Percentiles rank a stretch among this genome's conserved stretches.
phyloP scores from a whole-genome alignment of 1,140 invertebrate species.

The Eriocheir sinensis region DNA sequence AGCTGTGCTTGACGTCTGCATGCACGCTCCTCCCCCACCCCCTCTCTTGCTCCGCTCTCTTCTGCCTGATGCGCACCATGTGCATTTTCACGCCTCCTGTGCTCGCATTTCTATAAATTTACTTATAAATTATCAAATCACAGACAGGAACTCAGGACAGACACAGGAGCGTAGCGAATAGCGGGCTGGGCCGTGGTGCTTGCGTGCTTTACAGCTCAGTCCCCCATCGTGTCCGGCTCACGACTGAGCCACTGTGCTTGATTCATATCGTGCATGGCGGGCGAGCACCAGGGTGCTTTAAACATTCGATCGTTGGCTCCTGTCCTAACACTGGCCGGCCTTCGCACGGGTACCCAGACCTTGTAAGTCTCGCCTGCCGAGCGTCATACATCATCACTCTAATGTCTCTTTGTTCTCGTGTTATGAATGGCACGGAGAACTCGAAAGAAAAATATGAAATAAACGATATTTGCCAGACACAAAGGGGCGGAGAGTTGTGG shows the following conservation, averaged over 20 bases:
- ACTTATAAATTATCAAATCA: neutral
- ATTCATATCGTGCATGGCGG: conserved; percentile 66
- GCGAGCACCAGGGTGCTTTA: conserved; percentile 38
- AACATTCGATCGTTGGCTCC: conserved; percentile 63
- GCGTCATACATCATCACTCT: neutral
- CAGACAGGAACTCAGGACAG: neutral
- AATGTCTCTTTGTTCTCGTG: neutral
- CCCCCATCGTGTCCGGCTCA: conserved; percentile 42
- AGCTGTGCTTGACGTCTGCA: conserved; percentile 74
- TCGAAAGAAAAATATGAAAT: neutral
- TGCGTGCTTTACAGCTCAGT: conserved; percentile 36
- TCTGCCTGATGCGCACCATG: conserved; percentile 69
- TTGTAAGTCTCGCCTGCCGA: neutral
- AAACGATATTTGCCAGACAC: neutral
- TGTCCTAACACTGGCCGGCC: neutral
- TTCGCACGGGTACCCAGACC: conserved; percentile 32
- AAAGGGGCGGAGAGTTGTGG: neutral
- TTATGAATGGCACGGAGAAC: neutral
- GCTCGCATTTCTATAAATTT: neutral
- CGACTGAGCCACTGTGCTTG: conserved; percentile 56
- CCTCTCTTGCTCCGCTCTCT: conserved; percentile 68
- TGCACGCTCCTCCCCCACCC: conserved; percentile 68
- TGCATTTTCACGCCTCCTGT: conserved; percentile 24
- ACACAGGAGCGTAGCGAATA: neutral
- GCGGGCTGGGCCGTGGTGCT: neutral